These are phyloP conservation scores for Malurus alboscapulatus DNA, from an alignment of 2,113 vertebrate species.

Conservation along the genomic window DNA sequence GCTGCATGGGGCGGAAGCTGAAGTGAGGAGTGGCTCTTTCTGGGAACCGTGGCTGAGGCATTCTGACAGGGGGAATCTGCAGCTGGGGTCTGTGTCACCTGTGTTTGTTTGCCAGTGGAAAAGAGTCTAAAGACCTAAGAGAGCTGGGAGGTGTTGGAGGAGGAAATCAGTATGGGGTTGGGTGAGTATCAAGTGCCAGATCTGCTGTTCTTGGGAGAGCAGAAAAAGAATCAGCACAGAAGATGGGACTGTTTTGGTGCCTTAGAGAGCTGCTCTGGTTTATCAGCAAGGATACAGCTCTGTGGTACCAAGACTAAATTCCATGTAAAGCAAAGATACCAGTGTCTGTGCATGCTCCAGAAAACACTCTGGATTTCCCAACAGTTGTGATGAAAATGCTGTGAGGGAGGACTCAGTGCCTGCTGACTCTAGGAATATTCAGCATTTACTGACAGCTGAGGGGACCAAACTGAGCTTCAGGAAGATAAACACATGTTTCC, in stretches of 20 bases:
- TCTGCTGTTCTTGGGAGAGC: neutral
- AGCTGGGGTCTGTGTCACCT: fast-evolving
- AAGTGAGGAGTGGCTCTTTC: neutral
- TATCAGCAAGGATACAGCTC: neutral
- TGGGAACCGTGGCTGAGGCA: neutral
- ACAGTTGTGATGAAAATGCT: neutral
- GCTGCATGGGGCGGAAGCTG: fast-evolving
- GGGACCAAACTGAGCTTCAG: neutral
- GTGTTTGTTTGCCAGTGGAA: neutral
- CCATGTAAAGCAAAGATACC: neutral
- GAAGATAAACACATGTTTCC: neutral
- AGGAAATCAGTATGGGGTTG: neutral
- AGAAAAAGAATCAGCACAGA: neutral
- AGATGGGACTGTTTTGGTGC: neutral
- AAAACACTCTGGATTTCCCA: neutral
- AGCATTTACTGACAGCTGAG: neutral
- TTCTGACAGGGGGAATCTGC: neutral
- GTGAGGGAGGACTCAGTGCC: neutral
- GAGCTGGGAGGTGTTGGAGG: neutral
- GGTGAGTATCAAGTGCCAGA: neutral
- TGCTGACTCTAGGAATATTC: neutral
- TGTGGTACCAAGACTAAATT: neutral
- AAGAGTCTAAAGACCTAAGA: neutral
- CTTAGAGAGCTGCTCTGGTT: neutral
- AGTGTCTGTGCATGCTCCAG: neutral